These are phyloP conservation scores for Phaonia tiefii DNA, from an alignment of 2,888 invertebrate genomes.

Conservation along the genomic window DNA sequence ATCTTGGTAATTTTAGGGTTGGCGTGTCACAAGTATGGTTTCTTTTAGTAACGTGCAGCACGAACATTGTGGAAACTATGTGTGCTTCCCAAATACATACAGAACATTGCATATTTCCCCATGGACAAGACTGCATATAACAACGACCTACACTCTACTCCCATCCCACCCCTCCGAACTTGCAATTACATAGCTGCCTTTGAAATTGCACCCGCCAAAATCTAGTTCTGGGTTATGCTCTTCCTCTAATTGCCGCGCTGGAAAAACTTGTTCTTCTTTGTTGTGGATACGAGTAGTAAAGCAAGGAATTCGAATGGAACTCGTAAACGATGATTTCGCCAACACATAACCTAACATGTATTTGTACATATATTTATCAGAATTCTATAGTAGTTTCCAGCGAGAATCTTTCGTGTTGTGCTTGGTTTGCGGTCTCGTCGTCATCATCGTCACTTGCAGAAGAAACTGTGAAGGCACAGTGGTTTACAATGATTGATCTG, in stretches of 20 bases:
- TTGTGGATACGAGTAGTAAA: too few relatives aligned
- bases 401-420: too few relatives aligned
- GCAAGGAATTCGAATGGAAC: too few relatives aligned
- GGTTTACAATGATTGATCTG: too few relatives aligned
- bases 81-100: neutral
- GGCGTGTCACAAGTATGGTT: slow-evolving; percentile 51
- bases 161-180: too few relatives aligned
- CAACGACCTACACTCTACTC: neutral
- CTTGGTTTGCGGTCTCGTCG: too few relatives aligned
- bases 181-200: neutral
- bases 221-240: neutral
- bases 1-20: neutral
- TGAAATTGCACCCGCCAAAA: slow-evolving; percentile 31
- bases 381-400: too few relatives aligned
- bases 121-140: neutral
- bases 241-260: neutral
- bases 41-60: slow-evolving; percentile 32
- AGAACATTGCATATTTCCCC: neutral
- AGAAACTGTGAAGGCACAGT: too few relatives aligned
- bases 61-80: slow-evolving; percentile 2
- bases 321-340: too few relatives aligned
- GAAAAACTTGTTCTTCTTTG: neutral
- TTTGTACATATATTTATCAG: too few relatives aligned
- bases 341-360: too few relatives aligned
- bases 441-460: too few relatives aligned